Base-by-base conservation (phyloP, 2,797 vertebrate genomes). In the Siniperca scherzeri region DNA sequence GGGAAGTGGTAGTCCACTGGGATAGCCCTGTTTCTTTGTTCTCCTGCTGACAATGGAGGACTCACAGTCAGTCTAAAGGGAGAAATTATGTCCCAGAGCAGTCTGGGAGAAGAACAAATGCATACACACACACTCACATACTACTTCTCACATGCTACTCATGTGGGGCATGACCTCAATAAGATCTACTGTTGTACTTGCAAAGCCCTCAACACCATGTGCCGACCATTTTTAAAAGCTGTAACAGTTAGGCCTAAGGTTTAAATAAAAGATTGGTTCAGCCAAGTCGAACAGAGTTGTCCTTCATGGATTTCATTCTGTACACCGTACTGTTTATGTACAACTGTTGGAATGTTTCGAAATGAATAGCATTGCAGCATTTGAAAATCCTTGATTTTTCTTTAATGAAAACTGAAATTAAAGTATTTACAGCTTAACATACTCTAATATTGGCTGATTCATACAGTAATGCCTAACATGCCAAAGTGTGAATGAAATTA, bases 141-240 rank as follows among this genome's bases (percentile, higher is more conserved):
- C 53, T 59, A 73, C 88, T 92, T 83, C 91, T 92, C 93, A 93
- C 91, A 93, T 93, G 92, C 86, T 93, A 83, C 90, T 93, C 93
- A 94, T 93, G 90, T 93, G 94, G 91, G 92, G 87, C 91, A 87
- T 93, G 93, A 94, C 94, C 93, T 94, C 91, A 93, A 94, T 93
- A 93, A 91, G 81, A 93, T 79, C 87, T 88, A 74, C 89, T 90
- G 90, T 92, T 93, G 88, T 94, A 83, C 89, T 88, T 83, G 86
- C 30, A 82, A 91, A 89, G 87, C 87, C 88, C 88, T 92, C 75
- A 88, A 88, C 90, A 90, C 89, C 86, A 87, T 89, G 90, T 90
- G 87, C 91, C 56, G 70, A 87, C 78, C 84, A 80, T 82, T 89
- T 91, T 84, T 88, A 83, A 91, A 83, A 87, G 77, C 91, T 88